phyloP scores from a whole-genome alignment of 2,797 vertebrate genomes.

The Potorous gilbertii region DNA sequence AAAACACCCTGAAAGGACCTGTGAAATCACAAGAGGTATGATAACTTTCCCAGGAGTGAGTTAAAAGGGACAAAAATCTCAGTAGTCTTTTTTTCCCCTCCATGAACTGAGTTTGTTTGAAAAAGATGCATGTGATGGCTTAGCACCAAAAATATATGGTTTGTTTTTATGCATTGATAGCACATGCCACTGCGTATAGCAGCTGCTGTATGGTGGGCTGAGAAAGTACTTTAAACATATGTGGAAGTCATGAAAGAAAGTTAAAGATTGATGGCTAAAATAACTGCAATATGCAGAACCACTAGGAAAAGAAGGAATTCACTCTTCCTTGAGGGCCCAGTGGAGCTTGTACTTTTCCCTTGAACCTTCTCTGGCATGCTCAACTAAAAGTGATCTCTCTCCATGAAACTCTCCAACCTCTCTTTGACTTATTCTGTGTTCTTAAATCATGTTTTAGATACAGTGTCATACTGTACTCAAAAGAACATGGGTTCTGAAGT shows the following conservation, averaged over 20 bases:
- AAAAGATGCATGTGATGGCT: background rate
- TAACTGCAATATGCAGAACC: background rate
- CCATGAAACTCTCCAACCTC: background rate
- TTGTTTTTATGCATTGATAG: background rate
- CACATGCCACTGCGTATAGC: background rate
- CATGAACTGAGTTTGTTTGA: slow-evolving; percentile 13
- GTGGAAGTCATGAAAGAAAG: slow-evolving; percentile 21
- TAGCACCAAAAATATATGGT: background rate
- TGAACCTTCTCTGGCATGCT: background rate
- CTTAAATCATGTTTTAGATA: background rate
- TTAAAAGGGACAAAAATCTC: slow-evolving; percentile 47
- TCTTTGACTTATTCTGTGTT: background rate
- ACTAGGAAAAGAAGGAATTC: background rate
- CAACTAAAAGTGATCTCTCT: background rate
- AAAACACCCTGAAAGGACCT: slow-evolving; percentile 62
- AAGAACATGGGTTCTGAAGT: background rate
- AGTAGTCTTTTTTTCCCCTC: background rate
- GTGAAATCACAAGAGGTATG: slow-evolving; percentile 63
- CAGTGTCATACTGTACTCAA: background rate
- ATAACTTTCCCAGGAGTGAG: slow-evolving; percentile 15
- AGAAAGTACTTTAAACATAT: slow-evolving; percentile 1
- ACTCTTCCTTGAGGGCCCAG: background rate
- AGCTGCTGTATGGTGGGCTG: background rate
- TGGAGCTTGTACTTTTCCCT: background rate
- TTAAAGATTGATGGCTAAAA: slow-evolving; percentile 4